Conservation (phyloP, 2,113 vertebrate genomes). For the Hydrolagus affinis region DNA sequence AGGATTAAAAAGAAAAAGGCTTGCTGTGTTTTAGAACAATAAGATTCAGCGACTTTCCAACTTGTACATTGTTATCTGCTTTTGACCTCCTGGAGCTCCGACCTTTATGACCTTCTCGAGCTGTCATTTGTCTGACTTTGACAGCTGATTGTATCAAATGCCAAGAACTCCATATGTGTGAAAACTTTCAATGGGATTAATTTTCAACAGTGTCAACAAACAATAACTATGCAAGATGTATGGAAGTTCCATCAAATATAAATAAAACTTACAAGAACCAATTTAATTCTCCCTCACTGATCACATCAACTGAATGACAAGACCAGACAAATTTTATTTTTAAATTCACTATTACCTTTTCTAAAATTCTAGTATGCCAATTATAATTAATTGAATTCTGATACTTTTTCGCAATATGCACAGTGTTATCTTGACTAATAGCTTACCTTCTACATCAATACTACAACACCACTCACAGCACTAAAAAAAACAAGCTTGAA, state of each 20-base stretch:
- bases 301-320: background rate
- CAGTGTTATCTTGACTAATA: background rate
- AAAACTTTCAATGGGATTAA: slow-evolving; percentile 33
- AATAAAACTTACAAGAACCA: background rate
- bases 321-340: background rate
- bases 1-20: background rate
- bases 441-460: background rate
- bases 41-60: slow-evolving; percentile 56
- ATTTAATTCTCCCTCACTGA: background rate
- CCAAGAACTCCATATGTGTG: slow-evolving; percentile 11
- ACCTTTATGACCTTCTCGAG: slow-evolving; percentile 46
- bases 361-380: background rate
- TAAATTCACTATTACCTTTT: background rate
- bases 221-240: slow-evolving; percentile 30
- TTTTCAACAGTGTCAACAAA: slow-evolving; percentile 29
- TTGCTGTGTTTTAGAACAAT: slow-evolving; percentile 43
- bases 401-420: background rate
- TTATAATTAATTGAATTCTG: background rate
- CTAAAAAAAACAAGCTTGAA: no score
- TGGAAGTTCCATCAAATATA: background rate
- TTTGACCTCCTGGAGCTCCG: slow-evolving; percentile 53
- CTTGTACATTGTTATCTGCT: slow-evolving; percentile 54
- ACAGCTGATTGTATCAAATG: slow-evolving; percentile 39
- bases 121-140: slow-evolving; percentile 49
- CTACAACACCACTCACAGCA: background rate